Base-by-base conservation (phyloP, 37 sponge, comb jelly and placozoan species). In the Tethya wilhelma region DNA sequence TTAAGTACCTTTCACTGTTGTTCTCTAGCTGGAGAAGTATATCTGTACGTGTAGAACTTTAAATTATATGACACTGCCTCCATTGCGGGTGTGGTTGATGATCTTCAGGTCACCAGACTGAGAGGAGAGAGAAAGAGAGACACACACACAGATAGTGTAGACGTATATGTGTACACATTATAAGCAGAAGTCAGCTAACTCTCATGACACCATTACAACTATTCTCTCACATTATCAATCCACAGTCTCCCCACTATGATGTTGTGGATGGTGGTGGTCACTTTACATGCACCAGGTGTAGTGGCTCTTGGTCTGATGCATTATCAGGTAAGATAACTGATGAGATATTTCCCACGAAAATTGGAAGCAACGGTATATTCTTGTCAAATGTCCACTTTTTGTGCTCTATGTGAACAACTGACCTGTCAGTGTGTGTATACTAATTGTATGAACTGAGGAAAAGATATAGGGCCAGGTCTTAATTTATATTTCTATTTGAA, bases 211-310 rank as follows among this genome's bases (percentile, higher is more conserved):
- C n/a, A n/a, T n/a, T n/a, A n/a, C n/a, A n/a, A n/a, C n/a, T n/a
- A n/a, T 2, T 5, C 5, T 4, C 43, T 32, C n/a, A 94, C 95
- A 80, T 98, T 92, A 46, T 98, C 99, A 0, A 96, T 85, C 93
- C 93, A 98, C 17, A 98, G 93, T 53, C 79, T 93, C 9, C 99
- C 99, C 36, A 98, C 93, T 23, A 98, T 98, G 75, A 98, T 98
- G 81, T 98, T 98, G 49, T 98, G 96, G 7, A 98, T 73, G 29
- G 97, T 96, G 34, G 89, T 86, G 64, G 67, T 55, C 19, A 86
- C 93, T 62, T 91, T 95, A 33, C n/a, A n/a, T n/a, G n/a, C 57
- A 67, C 93, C 91, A 96, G 0, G 96, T 94, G 76, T 96, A 98
- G 80, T 98, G 99, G 69, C 94, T 92, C 34, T 96, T 92, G 7